phyloP scores from a whole-genome alignment of 2,797 vertebrate genomes.

The Sebastes minor region DNA sequence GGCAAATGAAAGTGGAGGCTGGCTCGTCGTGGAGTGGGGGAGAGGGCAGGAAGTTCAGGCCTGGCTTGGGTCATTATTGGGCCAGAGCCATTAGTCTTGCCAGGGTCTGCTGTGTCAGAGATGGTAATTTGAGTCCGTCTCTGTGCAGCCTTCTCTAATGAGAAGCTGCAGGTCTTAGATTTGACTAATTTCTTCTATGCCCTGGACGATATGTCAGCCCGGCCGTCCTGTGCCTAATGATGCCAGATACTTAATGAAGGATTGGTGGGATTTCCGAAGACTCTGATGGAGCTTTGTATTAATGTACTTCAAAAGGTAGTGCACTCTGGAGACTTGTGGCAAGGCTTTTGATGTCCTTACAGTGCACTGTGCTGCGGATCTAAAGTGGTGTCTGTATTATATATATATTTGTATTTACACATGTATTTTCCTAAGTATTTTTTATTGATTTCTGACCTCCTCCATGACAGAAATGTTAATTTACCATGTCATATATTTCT shows the following conservation, averaged over 20 bases:
- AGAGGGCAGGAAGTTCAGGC: constrained; percentile 40
- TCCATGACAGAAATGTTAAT: neutral
- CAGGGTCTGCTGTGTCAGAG: constrained; percentile 45
- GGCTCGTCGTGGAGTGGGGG: neutral
- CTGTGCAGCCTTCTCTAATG: constrained; percentile 63
- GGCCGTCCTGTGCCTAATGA: constrained; percentile 50
- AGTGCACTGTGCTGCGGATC: neutral
- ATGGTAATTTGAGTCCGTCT: constrained; percentile 66
- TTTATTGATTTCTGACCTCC: neutral
- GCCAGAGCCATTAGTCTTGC: constrained; percentile 50
- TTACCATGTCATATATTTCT: neutral
- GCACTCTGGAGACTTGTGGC: constrained; percentile 24
- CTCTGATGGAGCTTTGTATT: constrained; percentile 37
- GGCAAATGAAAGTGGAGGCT: constrained; percentile 27
- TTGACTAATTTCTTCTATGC: constrained; percentile 61
- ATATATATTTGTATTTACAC: neutral
- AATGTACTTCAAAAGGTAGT: constrained; percentile 34
- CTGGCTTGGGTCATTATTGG: constrained; percentile 43
- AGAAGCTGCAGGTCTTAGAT: constrained; percentile 64
- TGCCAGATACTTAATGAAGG: constrained; percentile 61
- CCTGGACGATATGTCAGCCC: constrained; percentile 43
- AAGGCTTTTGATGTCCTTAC: constrained; percentile 44
- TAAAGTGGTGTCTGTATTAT: neutral
- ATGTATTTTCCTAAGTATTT: neutral
- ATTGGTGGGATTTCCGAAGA: constrained; percentile 56